Evolutionary conservation across 1,140 invertebrate species (phyloP).

Genomic region (Goniozus legneri): DNA sequence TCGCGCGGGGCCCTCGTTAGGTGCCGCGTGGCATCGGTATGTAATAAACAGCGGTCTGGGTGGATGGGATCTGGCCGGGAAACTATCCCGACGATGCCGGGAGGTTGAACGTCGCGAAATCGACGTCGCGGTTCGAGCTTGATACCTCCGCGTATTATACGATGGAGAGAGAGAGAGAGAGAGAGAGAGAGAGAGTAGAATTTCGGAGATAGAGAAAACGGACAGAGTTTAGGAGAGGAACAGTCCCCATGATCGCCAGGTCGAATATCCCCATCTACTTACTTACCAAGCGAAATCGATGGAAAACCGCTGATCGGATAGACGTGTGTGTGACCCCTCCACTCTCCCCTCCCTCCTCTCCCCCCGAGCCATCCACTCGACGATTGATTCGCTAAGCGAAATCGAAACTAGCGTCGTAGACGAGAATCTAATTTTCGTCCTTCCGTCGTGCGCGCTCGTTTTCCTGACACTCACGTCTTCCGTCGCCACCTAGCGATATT

Average conservation of each 20-base stretch:
- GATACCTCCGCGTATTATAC: not conserved
- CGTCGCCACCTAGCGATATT: no score
- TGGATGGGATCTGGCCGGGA: constrained; percentile 19
- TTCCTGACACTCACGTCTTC: not conserved
- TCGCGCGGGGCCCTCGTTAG: no score
- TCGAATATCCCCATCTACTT: no score
- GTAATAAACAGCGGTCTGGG: constrained; percentile 37
- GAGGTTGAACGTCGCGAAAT: constrained; percentile 6
- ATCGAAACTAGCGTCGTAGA: not conserved
- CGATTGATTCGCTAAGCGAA: not conserved
- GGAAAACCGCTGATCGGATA: no score
- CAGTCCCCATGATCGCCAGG: no score
- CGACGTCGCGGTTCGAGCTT: not conserved
- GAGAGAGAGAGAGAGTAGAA: not conserved
- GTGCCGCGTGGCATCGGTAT: constrained; percentile 26
- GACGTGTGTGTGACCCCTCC: not conserved
- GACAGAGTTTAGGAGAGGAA: not conserved
- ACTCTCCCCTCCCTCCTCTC: not conserved
- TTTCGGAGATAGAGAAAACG: not conserved
- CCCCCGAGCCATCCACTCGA: constrained; percentile 1
- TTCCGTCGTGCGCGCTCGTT: not conserved
- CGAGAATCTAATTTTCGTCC: not conserved
- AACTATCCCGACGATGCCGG: constrained; percentile 22
- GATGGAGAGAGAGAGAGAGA: not conserved
- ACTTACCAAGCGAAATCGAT: no score